These are phyloP conservation scores for Monopterus albus DNA, from an alignment of 2,113 vertebrate genomes.

Conservation along the genomic window DNA sequence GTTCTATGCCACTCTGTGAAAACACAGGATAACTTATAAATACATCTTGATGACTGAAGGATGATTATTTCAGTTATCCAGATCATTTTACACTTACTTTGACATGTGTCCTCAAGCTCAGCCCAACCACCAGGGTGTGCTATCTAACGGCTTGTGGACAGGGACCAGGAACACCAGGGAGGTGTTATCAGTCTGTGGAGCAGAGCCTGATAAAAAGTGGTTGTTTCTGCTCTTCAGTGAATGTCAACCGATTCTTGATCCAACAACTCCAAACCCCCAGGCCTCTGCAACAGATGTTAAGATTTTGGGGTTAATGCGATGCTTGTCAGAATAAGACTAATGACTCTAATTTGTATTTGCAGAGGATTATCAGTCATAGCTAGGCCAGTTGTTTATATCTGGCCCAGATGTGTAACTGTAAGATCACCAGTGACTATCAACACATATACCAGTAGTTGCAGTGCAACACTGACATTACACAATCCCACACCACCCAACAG, in stretches of 20 bases:
- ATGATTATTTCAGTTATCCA: background rate
- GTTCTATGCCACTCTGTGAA: background rate
- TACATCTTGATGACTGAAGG: background rate
- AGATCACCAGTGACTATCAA: background rate
- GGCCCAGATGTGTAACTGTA: background rate
- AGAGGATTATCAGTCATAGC: background rate
- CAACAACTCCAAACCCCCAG: background rate
- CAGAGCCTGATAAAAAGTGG: background rate
- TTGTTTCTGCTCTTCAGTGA: background rate
- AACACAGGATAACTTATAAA: too few species aligned
- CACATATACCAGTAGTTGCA: background rate
- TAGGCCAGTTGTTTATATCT: too few species aligned
- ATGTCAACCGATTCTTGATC: background rate
- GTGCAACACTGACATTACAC: background rate
- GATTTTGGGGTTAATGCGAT: background rate
- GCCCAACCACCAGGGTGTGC: slow-evolving; percentile 45
- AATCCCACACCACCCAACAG: background rate
- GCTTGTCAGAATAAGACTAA: background rate
- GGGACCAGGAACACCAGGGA: background rate
- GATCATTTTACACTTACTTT: background rate
- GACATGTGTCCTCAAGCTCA: background rate
- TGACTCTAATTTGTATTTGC: background rate
- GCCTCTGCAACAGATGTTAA: slow-evolving; percentile 5
- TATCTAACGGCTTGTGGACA: background rate
- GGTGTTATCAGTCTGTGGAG: background rate